Evolutionary conservation across 2,113 vertebrate genomes (phyloP), one percentile per base, ranked within the genome.

Genomic region (Sylvietta virens): DNA sequence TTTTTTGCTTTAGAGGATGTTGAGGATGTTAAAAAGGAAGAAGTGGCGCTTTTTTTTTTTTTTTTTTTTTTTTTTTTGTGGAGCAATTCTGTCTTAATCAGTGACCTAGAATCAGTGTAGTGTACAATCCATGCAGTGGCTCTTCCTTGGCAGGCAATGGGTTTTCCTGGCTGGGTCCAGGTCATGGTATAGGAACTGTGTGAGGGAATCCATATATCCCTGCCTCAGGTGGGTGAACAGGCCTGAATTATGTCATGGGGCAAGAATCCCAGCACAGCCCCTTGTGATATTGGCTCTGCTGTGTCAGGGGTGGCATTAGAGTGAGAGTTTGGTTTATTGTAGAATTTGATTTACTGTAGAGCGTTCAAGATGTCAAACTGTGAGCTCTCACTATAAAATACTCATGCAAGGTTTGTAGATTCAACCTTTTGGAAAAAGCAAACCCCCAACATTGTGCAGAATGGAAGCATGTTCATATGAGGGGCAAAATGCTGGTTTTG

Each of bases 401-500:
- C 18, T 79, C 5, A 1, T 5, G 26, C 33, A 16, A 16, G 53
- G 12, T 53, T 44, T 70, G n/a, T 6, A 31, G 60, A 10, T 44
- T 44, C 16, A 19, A 4, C 24, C 24, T 70, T 76, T 54, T 42
- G 37, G 64, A n/a, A 33, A 47, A 83, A 26, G 11, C 31, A 77
- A 61, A 23, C 42, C 42, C 24, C 13, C n/a, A 5, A 1, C 4
- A 0, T 5, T n/a, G 13, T 24, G 35, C 57, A 30, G 64, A 66
- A 40, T 40, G 67, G 48, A n/a, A 74, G 14, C 14, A 1, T 0
- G 0, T 67, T 67, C 30, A 3, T 10, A 11, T 8, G 8, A 7
- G 27, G 54, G 62, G 65, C 44, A 13, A 60, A 83, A 21, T 13
- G n/a, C n/a, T 72, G 45, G 3, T 40, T 80, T 71, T 48, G 22